Percentiles rank a stretch among this genome's conserved stretches.
Evolutionary conservation across 2,113 vertebrate species (phyloP).

Genomic region (Pithys albifrons): DNA sequence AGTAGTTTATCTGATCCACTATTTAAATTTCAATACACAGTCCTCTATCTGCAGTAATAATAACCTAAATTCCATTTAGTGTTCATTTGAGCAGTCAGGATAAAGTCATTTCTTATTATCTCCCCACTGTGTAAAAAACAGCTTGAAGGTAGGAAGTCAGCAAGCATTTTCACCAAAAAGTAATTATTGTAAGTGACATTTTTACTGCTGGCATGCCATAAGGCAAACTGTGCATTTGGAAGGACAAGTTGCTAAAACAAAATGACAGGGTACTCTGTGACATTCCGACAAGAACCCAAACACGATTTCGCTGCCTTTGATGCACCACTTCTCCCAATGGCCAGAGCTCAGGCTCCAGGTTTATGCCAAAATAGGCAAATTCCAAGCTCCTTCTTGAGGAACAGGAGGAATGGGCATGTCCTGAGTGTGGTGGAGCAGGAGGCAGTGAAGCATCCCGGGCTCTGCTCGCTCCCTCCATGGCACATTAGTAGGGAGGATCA

Average conservation of each 20-base stretch:
- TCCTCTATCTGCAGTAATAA: slow-evolving; percentile 75
- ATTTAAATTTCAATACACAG: slow-evolving; percentile 73
- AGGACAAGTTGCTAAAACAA: slow-evolving; percentile 84
- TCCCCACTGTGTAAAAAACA: slow-evolving; percentile 95
- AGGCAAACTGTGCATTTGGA: slow-evolving; percentile 79
- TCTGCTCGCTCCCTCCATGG: neutral
- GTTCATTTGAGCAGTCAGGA: slow-evolving; percentile 98
- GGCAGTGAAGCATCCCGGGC: neutral
- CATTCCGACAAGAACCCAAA: slow-evolving; percentile 84
- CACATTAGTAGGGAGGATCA: neutral
- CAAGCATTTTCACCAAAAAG: slow-evolving; percentile 87
- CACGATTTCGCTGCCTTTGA: slow-evolving; percentile 72
- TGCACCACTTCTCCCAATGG: slow-evolving; percentile 49
- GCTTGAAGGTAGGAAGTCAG: slow-evolving; percentile 89
- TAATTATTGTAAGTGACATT: slow-evolving; percentile 91
- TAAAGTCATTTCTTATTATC: slow-evolving; percentile 98
- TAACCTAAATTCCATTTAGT: slow-evolving; percentile 88
- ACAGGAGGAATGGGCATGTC: accelerated
- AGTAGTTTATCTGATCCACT: slow-evolving; percentile 66
- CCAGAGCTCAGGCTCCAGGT: slow-evolving; percentile 54
- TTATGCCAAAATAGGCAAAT: neutral
- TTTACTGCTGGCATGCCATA: slow-evolving; percentile 88
- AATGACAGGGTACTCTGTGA: slow-evolving; percentile 86
- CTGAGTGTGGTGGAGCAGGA: neutral
- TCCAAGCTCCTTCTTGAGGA: neutral